Base-by-base conservation (phyloP, 2,888 invertebrate species). In the Aporophyla nigra region DNA sequence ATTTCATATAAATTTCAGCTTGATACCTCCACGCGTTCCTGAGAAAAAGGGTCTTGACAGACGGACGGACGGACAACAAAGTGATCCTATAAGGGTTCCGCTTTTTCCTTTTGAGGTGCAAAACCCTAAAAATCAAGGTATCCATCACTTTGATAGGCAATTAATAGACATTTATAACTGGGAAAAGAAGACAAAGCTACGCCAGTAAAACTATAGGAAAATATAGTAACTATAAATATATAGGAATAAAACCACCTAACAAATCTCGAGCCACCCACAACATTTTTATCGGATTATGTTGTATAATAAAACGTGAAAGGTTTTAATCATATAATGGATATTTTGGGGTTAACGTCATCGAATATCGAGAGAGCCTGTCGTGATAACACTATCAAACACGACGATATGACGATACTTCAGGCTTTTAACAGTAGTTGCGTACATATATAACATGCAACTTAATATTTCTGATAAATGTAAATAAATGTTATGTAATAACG, bases 271-370 rank as follows among this genome's bases (percentile, higher is more conserved):
- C 86, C 92, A 83, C 94, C 92, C 89, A 92, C 91, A 59, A 77
- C 84, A 89, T 89, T 88, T 92, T 89, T 90, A 89, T 88, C 86
- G 89, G 91, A 93, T 92, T 91, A 92, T 79, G 83, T 84, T 78
- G 67, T 79, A 66, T 89, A 90, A 92, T 93, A 92, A 90, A 91
- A 89, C 86, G 82, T 94, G 91, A 94, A 94, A 93, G 94, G 93
- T 90, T 93, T 93, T 93, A 93, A 93, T 93, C 93, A 85, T 84
- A 90, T 94, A 94, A 95, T 95, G 94, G 93, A 92, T 89, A 88
- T 93, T 91, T 91, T 82, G 86, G 87, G 78, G 87, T 86, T 83
- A 87, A 86, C 89, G 89, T 89, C 91, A 91, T 87, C 33, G 67
- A 53, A 81, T 90, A 90, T 87, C 90, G 81, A 85, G 86, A 90